Evolutionary conservation across 2,113 vertebrate species (phyloP).

Genomic region (Pionites leucogaster): DNA sequence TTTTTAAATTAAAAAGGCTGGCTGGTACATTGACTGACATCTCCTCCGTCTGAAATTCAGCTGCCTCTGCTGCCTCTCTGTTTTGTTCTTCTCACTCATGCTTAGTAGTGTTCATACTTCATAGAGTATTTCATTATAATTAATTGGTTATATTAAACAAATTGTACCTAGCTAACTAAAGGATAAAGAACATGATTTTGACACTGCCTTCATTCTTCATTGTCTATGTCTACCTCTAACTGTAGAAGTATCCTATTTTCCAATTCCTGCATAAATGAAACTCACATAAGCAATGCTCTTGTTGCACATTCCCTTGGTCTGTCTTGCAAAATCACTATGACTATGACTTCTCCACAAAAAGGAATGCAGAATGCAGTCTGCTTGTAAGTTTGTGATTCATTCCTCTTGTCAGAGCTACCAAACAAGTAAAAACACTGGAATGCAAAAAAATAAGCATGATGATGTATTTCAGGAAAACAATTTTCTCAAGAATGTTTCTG

Average conservation of each 20-base stretch:
- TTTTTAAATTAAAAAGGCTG: not conserved
- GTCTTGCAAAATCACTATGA: not conserved
- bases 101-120: not conserved
- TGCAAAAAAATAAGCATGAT: conserved; percentile 55
- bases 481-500: conserved; percentile 70
- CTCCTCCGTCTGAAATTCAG: not conserved
- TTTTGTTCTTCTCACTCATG: not conserved
- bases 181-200: not conserved
- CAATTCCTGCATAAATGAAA: not conserved
- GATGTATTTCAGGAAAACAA: conserved; percentile 67
- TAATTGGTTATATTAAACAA: not conserved
- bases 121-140: not conserved
- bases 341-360: conserved; percentile 29
- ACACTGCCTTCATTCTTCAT: not conserved
- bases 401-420: conserved; percentile 50
- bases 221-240: not conserved
- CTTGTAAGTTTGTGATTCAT: conserved; percentile 60
- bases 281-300: not conserved
- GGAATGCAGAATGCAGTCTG: conserved; percentile 48
- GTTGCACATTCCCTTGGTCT: not conserved
- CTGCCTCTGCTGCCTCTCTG: not conserved
- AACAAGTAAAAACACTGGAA: conserved; percentile 65
- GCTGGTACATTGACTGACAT: not conserved
- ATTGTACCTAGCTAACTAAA: not conserved
- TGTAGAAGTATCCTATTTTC: not conserved